Evolutionary conservation across 2,113 vertebrate genomes (phyloP).

Genomic region (Xiphophorus hellerii): DNA sequence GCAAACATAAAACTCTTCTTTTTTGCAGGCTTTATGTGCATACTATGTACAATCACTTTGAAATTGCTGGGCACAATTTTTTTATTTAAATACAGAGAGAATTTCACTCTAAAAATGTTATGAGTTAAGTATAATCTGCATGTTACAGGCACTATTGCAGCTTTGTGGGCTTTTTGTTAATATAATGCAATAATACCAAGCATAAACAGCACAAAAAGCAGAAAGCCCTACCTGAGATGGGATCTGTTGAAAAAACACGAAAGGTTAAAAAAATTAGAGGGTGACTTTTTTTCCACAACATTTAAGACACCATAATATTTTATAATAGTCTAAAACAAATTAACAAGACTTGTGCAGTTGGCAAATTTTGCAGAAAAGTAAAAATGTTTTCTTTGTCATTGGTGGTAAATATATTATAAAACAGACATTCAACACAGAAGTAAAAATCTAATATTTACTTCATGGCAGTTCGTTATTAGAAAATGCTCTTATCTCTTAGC

Average conservation of each 20-base stretch:
- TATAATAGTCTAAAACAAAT: background rate
- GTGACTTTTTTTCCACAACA: constrained; percentile 3
- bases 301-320: background rate
- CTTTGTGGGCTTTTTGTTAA: constrained; percentile 54
- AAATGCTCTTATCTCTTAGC: background rate
- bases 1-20: too few relatives aligned
- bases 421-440: too few relatives aligned
- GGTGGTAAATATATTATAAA: too few relatives aligned
- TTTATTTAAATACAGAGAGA: background rate
- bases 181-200: constrained; percentile 5
- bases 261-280: constrained; percentile 35
- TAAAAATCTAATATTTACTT: too few relatives aligned
- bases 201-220: background rate
- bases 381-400: too few relatives aligned
- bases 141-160: constrained; percentile 14
- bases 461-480: too few relatives aligned
- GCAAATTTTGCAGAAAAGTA: too few relatives aligned
- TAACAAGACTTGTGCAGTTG: background rate
- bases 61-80: too few relatives aligned
- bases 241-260: constrained; percentile 59
- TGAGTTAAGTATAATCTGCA: background rate
- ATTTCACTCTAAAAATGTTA: background rate
- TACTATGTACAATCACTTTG: too few relatives aligned
- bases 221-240: constrained; percentile 57
- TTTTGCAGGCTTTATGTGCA: too few relatives aligned